Evolutionary conservation across 2,113 vertebrate species (phyloP).

Genomic region (Lathamus discolor): DNA sequence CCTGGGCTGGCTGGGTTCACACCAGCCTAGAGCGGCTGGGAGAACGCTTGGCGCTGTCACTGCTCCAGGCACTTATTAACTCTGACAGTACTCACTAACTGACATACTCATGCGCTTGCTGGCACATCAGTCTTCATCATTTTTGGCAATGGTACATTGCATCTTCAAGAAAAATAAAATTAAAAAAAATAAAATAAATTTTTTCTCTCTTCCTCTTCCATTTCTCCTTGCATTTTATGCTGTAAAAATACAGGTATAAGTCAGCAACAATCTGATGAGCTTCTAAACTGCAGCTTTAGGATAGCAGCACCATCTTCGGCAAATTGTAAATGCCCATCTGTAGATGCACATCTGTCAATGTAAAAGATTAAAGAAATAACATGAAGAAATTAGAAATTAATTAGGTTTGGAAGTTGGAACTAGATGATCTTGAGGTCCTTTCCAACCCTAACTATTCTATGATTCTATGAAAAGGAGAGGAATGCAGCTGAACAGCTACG

Average conservation of each 20-base stretch:
- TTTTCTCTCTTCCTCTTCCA: neutral
- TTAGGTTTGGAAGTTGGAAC: neutral
- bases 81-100: neutral
- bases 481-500: neutral
- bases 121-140: neutral
- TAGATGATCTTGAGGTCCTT: too few species aligned
- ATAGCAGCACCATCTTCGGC: neutral
- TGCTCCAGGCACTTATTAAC: neutral
- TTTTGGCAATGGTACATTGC: neutral
- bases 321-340: neutral
- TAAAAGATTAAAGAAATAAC: neutral
- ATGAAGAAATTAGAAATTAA: neutral
- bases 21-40: accelerated
- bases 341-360: neutral
- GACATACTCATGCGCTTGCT: neutral
- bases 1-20: neutral
- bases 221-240: neutral
- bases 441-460: too few species aligned
- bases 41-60: neutral
- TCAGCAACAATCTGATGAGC: neutral
- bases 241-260: neutral
- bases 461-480: neutral
- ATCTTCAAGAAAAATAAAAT: neutral
- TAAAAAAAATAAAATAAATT: too few species aligned
- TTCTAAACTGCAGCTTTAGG: neutral